These are phyloP conservation scores for Strix aluco DNA, from an alignment of 2,113 vertebrate genomes.

Conservation along the genomic window DNA sequence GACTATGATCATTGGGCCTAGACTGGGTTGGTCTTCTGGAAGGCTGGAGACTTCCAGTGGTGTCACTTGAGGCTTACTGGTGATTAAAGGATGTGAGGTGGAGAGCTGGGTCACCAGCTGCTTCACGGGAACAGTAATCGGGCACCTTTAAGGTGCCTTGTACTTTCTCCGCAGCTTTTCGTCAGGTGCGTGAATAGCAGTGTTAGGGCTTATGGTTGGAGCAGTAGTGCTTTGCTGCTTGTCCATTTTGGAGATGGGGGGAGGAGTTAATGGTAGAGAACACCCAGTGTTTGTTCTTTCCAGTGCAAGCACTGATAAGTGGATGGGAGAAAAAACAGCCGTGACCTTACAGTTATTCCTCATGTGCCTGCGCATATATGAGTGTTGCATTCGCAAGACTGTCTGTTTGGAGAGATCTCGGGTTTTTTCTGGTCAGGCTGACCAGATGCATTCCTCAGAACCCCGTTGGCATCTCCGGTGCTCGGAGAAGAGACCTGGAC, in stretches of 20 bases:
- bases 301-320: conserved; percentile 38
- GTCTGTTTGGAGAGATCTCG: background rate
- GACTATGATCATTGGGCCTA: background rate
- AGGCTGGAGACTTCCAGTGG: background rate
- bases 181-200: accelerated
- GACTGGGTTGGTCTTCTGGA: background rate
- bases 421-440: background rate
- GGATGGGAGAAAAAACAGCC: conserved; percentile 36
- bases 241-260: background rate
- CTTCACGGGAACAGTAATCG: background rate
- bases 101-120: background rate
- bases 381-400: background rate
- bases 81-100: background rate
- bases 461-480: background rate
- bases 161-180: background rate
- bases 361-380: background rate
- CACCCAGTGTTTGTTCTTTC: conserved; percentile 39
- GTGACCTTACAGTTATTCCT: conserved; percentile 46
- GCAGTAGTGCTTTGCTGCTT: background rate
- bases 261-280: conserved; percentile 24
- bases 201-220: background rate
- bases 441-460: background rate
- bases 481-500: background rate
- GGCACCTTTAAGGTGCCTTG: background rate
- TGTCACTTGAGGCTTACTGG: background rate